Conservation (phyloP, 1,140 invertebrate genomes). For the Drosophila guanche region DNA sequence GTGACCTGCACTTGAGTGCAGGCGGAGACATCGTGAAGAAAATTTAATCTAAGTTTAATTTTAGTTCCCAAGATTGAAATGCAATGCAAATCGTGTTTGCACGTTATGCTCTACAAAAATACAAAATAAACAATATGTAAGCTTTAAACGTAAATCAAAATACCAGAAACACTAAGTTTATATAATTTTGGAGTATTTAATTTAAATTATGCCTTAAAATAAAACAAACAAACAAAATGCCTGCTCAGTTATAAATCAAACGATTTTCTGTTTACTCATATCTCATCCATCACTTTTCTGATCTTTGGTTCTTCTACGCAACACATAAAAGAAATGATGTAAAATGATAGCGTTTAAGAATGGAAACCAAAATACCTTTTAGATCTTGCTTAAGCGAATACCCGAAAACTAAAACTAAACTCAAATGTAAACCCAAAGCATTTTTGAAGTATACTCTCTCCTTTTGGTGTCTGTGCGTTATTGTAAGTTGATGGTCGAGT, state of each 20-base stretch:
- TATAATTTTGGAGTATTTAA: conserved; percentile 54
- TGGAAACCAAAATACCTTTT: conserved; percentile 19
- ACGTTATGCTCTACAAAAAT: conserved; percentile 58
- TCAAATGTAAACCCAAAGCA: conserved; percentile 14
- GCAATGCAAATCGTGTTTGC: conserved; percentile 58
- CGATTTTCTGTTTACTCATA: conserved; percentile 25
- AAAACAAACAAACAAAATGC: conserved; percentile 28
- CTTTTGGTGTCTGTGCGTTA: conserved; percentile 54
- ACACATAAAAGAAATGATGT: not conserved
- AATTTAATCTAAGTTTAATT: conserved; percentile 54
- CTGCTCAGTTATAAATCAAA: conserved; percentile 51
- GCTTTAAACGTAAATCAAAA: conserved; percentile 76
- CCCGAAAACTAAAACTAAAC: not conserved
- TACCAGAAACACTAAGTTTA: conserved; percentile 39
- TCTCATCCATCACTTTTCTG: not conserved
- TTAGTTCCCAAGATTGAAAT: conserved; percentile 41
- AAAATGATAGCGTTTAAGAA: conserved; percentile 16
- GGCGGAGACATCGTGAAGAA: conserved; percentile 34
- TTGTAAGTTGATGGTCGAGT: conserved; percentile 57
- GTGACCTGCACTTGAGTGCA: conserved; percentile 27
- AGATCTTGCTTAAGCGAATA: conserved; percentile 23
- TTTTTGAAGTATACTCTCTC: conserved; percentile 25
- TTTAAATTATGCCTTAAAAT: conserved; percentile 46
- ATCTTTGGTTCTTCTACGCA: conserved; percentile 10
- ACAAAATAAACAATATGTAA: conserved; percentile 59